Conservation (phyloP, 2,797 vertebrate species). For the Esox masquinongy region DNA sequence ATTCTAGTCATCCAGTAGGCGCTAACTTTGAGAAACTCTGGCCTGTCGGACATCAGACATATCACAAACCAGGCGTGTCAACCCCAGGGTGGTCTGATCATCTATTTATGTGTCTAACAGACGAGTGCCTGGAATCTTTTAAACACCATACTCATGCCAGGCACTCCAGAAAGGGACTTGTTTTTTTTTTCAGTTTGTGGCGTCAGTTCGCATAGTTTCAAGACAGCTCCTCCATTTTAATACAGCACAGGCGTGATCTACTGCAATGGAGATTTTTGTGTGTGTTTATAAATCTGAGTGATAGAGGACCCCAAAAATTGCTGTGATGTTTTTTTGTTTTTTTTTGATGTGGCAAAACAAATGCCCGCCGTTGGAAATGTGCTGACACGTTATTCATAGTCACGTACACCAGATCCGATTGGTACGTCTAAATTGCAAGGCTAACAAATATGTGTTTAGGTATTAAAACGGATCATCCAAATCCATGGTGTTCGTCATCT, state of each 20-base stretch:
- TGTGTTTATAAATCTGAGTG: background rate
- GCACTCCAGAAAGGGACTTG: conserved; percentile 29
- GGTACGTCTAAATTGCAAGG: conserved; percentile 9
- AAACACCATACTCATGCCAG: conserved; percentile 58
- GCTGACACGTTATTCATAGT: background rate
- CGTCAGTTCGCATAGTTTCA: conserved; percentile 33
- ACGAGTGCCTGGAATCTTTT: conserved; percentile 58
- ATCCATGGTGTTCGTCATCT: conserved; percentile 52
- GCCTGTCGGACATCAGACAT: conserved; percentile 48
- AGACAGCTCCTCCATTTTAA: conserved; percentile 34
- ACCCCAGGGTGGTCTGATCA: conserved; percentile 59
- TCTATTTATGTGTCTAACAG: conserved; percentile 59
- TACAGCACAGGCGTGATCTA: background rate
- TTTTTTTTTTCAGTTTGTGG: conserved; percentile 17
- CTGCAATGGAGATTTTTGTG: conserved; percentile 26
- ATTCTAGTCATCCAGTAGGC: background rate
- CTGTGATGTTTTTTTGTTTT: conserved; percentile 3
- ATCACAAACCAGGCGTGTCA: conserved; percentile 51
- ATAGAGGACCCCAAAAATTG: conserved; percentile 27
- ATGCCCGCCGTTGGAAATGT: conserved; percentile 39
- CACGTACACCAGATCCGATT: conserved; percentile 34
- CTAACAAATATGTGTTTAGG: conserved; percentile 33
- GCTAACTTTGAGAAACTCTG: conserved; percentile 34
- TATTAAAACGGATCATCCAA: conserved; percentile 35
- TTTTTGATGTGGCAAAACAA: conserved; percentile 48